Evolutionary conservation across 2,888 invertebrate species (phyloP).

Genomic region (Arrhopalites spinosus): DNA sequence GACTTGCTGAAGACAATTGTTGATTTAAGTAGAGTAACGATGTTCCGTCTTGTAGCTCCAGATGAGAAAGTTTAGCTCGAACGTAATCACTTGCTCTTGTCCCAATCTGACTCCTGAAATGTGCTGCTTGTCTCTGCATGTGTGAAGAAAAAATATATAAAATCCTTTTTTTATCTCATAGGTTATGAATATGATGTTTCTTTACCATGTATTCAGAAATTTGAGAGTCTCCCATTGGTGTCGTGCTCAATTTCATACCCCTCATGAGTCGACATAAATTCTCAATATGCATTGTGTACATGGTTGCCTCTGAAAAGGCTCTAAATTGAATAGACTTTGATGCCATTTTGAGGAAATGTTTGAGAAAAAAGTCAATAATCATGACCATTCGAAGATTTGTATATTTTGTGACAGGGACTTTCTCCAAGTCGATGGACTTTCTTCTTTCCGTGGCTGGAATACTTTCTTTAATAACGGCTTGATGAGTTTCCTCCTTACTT

Average conservation of each 20-base stretch:
- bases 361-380: constrained; percentile 69
- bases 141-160: too few species aligned
- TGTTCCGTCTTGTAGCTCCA: constrained; percentile 18
- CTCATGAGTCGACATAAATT: constrained; percentile 67
- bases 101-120: constrained; percentile 3
- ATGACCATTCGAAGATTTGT: constrained; percentile 37
- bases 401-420: constrained; percentile 38
- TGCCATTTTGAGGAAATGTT: constrained; percentile 74
- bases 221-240: constrained; percentile 12
- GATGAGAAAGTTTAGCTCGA: constrained; percentile 10
- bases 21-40: constrained; percentile 1
- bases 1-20: not conserved
- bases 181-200: too few species aligned
- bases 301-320: constrained; percentile 67
- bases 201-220: constrained; percentile 23
- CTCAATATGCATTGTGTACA: constrained; percentile 73
- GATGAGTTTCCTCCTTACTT: constrained; percentile 34
- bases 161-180: not conserved
- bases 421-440: constrained; percentile 48
- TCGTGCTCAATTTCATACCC: constrained; percentile 7
- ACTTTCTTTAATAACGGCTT: constrained; percentile 18
- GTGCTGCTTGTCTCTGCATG: constrained; percentile 1
- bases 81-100: constrained; percentile 13
- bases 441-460: constrained; percentile 44
- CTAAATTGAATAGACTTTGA: constrained; percentile 68